Conservation (phyloP, 1,140 invertebrate species). For the Sycophila sp. region DNA sequence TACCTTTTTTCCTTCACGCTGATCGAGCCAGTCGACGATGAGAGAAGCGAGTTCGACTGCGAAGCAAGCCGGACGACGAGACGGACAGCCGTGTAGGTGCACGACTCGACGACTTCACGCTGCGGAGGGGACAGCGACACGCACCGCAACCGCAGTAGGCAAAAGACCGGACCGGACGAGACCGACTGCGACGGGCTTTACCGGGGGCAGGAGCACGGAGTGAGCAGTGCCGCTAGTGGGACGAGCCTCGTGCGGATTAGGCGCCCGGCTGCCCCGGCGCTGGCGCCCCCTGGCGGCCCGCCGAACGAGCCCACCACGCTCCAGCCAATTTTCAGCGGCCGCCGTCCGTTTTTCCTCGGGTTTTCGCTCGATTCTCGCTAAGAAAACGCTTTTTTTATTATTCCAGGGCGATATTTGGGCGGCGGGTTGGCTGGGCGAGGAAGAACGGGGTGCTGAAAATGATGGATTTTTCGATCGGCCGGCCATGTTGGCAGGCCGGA, state of each 20-base stretch:
- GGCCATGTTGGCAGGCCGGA: background rate
- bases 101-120: conserved; percentile 11
- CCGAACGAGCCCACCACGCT: background rate
- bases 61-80: conserved; percentile 29
- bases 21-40: background rate
- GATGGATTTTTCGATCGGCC: background rate
- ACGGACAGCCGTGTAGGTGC: conserved; percentile 11
- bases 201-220: conserved; percentile 16
- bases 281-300: background rate
- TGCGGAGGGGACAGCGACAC: conserved; percentile 24
- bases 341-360: too few species aligned
- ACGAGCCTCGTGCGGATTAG: background rate
- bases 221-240: background rate
- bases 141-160: conserved; percentile 29
- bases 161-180: conserved; percentile 36
- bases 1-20: conserved; percentile 15
- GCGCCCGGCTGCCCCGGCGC: too few species aligned
- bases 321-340: too few species aligned
- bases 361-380: too few species aligned
- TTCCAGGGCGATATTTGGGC: too few species aligned
- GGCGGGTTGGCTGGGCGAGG: too few species aligned
- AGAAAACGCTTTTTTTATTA: too few species aligned
- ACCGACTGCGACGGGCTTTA: conserved; percentile 31
- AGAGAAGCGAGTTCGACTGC: too few species aligned
- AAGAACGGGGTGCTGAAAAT: background rate